Evolutionary conservation across 2,113 vertebrate species (phyloP).

Genomic region (Mustelus asterias): DNA sequence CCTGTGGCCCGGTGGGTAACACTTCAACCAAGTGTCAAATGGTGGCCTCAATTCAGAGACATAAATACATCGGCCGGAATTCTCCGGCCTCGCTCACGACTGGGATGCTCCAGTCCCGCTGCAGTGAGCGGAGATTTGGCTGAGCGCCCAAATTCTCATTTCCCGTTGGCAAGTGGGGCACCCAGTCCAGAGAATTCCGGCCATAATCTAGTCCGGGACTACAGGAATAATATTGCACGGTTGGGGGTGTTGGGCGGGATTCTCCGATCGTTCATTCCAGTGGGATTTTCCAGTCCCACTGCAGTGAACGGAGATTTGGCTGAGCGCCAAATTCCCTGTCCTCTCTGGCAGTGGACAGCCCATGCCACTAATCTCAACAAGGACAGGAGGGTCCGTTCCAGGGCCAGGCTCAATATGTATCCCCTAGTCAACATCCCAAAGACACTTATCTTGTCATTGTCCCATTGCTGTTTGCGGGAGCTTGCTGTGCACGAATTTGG

Average conservation of each 20-base stretch:
- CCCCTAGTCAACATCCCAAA: not conserved
- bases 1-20: not conserved
- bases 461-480: not conserved
- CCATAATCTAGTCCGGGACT: not conserved
- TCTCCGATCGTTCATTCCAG: too few species aligned
- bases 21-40: not conserved
- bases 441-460: not conserved
- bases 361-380: not conserved
- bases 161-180: too few species aligned
- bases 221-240: not conserved
- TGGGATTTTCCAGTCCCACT: too few species aligned
- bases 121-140: too few species aligned
- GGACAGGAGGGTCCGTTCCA: not conserved
- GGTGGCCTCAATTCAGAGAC: not conserved
- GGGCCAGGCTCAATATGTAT: not conserved
- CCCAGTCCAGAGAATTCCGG: too few species aligned
- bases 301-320: too few species aligned
- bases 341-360: too few species aligned
- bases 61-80: not conserved
- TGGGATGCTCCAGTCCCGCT: too few species aligned
- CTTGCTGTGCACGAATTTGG: not conserved
- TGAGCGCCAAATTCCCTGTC: too few species aligned
- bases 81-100: too few species aligned
- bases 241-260: not conserved
- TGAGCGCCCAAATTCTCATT: too few species aligned